A percentile compares a stretch with the other conserved stretches of the same genome.
phyloP scores from a whole-genome alignment of 2,888 invertebrate species.

The Odiellus spinosus region DNA sequence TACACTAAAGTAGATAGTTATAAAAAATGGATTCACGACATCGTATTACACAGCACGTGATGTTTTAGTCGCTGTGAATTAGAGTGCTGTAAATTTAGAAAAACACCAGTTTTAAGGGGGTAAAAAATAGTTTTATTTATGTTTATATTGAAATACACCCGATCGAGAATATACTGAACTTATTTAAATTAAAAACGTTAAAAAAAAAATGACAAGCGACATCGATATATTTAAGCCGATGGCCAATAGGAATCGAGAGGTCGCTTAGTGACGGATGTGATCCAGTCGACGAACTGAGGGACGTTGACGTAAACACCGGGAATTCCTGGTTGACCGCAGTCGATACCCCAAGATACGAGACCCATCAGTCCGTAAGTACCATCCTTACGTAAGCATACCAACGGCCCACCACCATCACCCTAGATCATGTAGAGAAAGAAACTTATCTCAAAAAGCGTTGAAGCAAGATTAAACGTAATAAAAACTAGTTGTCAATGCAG shows the following conservation, averaged over 20 bases:
- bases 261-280: slow-evolving; percentile 13
- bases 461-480: neutral
- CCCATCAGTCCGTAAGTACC: slow-evolving; percentile 22
- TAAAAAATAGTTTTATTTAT: too few relatives aligned
- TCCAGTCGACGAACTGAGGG: slow-evolving; percentile 22
- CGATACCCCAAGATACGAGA: slow-evolving; percentile 29
- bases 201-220: too few relatives aligned
- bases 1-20: slow-evolving; percentile 29
- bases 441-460: neutral
- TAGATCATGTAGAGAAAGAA: slow-evolving; percentile 12
- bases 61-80: too few relatives aligned
- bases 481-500: neutral
- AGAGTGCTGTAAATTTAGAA: too few relatives aligned
- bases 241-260: slow-evolving; percentile 15
- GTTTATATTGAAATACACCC: too few relatives aligned
- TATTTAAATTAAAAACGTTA: too few relatives aligned
- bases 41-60: slow-evolving; percentile 12
- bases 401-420: slow-evolving; percentile 31
- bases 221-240: too few relatives aligned
- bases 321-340: slow-evolving; percentile 26
- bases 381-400: slow-evolving; percentile 24
- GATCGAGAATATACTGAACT: too few relatives aligned
- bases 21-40: slow-evolving; percentile 27
- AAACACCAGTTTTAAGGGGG: too few relatives aligned
- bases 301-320: slow-evolving; percentile 29